These are phyloP conservation scores for Genyomyrus donnyi DNA, from an alignment of 2,113 vertebrate species.

Conservation along the genomic window DNA sequence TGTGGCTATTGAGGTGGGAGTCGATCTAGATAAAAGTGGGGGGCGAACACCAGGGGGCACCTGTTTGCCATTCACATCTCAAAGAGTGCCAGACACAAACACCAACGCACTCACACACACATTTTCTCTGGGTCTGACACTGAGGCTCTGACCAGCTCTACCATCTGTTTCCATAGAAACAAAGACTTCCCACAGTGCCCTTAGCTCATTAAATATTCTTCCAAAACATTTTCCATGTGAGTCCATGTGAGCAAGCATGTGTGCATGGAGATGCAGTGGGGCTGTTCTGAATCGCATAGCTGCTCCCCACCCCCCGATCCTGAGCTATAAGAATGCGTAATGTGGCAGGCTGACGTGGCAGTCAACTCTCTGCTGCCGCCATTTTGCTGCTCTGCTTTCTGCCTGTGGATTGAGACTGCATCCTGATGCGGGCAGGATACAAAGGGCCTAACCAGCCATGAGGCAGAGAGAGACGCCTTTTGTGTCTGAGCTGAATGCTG, in stretches of 20 bases:
- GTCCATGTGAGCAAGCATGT: neutral
- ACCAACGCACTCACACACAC: neutral
- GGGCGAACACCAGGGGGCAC: neutral
- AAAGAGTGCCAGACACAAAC: neutral
- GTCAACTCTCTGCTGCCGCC: neutral
- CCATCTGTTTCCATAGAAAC: conserved; percentile 35
- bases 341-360: neutral
- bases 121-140: conserved; percentile 16
- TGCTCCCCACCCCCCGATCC: neutral
- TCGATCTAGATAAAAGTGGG: neutral
- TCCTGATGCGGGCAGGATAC: neutral
- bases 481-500: conserved; percentile 33
- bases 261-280: neutral
- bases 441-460: conserved; percentile 31
- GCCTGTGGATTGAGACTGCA: no score
- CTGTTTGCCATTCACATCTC: neutral
- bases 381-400: neutral
- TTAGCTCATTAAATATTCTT: conserved; percentile 39
- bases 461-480: conserved; percentile 21
- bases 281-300: neutral
- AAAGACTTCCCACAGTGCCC: conserved; percentile 23
- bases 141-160: conserved; percentile 27
- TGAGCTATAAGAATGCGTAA: neutral
- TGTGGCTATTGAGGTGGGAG: neutral
- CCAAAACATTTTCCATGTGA: conserved; percentile 24